phyloP scores from a whole-genome alignment of 1,140 invertebrate species.

The Battus philenor region DNA sequence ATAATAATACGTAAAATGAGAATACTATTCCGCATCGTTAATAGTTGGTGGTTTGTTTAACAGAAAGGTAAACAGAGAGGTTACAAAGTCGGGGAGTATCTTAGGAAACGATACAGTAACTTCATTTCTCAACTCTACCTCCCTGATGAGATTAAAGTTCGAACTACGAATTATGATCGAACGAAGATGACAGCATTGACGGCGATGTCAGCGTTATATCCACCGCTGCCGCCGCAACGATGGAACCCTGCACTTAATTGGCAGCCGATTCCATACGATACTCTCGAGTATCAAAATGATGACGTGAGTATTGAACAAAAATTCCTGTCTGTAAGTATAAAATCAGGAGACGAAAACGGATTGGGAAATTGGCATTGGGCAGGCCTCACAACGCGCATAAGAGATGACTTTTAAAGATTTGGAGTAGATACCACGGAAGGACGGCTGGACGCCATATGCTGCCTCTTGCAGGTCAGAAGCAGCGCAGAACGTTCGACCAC shows the following conservation, averaged over 20 bases:
- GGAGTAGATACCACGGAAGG: no score
- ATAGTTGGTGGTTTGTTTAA: constrained; percentile 14
- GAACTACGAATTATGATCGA: constrained; percentile 76
- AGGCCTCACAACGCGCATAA: no score
- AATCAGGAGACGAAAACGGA: not conserved
- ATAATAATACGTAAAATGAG: no score
- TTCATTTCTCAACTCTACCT: constrained; percentile 61
- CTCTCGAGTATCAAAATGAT: constrained; percentile 57
- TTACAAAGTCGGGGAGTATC: constrained; percentile 57
- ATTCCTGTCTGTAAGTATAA: not conserved
- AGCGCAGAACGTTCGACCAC: no score
- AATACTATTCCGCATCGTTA: constrained; percentile 2
- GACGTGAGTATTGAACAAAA: constrained; percentile 74
- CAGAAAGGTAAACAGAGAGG: constrained; percentile 71
- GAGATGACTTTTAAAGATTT: no score
- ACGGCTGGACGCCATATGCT: no score
- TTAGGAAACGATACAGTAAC: constrained; percentile 56
- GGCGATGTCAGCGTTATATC: constrained; percentile 76
- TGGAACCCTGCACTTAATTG: constrained; percentile 75
- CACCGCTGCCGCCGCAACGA: constrained; percentile 58
- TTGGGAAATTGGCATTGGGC: no score
- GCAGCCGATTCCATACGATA: constrained; percentile 77
- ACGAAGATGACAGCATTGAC: constrained; percentile 79
- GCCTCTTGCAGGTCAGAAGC: no score
- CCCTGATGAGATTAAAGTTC: constrained; percentile 69